Evolutionary conservation across 2,888 invertebrate genomes (phyloP).

Genomic region (Hermodice carunculata): DNA sequence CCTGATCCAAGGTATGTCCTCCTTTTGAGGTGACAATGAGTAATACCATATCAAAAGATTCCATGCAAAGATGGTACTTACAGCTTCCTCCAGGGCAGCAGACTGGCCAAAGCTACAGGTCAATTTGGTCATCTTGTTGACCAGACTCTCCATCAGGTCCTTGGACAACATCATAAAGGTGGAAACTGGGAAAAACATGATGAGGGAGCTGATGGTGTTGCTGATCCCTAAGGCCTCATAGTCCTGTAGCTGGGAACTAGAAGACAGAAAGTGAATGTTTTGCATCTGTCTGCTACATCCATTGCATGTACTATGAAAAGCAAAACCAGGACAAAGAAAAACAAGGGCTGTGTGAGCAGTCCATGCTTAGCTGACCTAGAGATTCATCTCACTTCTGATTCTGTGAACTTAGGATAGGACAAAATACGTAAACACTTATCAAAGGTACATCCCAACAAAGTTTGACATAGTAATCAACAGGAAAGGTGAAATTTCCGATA

Average conservation of each 20-base stretch:
- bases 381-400: no score
- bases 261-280: conserved; percentile 45
- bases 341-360: no score
- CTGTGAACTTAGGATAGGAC: no score
- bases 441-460: no score
- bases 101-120: conserved; percentile 78
- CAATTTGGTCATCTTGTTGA: conserved; percentile 76
- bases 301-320: no score
- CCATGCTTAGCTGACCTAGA: no score
- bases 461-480: no score
- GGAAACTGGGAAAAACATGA: conserved; percentile 74
- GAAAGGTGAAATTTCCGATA: no score
- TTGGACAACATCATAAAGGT: conserved; percentile 71
- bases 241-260: conserved; percentile 75
- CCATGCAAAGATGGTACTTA: conserved; percentile 67
- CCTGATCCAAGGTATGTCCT: background rate
- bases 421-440: no score
- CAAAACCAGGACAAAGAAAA: no score
- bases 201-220: conserved; percentile 77
- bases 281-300: no score
- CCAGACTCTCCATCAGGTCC: conserved; percentile 73
- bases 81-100: conserved; percentile 78
- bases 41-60: background rate
- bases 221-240: conserved; percentile 80
- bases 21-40: background rate